Evolutionary conservation across 2,888 invertebrate genomes (phyloP).

Genomic region (Parthenolecanium corni): DNA sequence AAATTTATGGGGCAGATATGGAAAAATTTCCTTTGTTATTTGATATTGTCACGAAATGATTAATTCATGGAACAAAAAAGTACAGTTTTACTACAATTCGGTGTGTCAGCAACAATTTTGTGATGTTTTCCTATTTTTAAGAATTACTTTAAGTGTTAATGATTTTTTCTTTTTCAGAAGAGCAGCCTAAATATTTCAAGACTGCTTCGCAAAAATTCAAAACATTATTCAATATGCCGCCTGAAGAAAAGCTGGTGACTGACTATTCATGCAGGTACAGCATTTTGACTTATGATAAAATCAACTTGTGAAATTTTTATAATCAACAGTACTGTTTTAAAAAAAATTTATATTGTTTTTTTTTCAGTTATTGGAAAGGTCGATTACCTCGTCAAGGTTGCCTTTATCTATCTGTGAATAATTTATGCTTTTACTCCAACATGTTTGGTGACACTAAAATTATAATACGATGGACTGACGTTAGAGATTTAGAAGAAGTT

Average conservation of each 20-base stretch:
- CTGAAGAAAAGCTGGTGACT: conserved; percentile 90
- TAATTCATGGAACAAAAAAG: no score
- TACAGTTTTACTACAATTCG: no score
- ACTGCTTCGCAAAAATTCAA: conserved; percentile 67
- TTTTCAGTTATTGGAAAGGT: conserved; percentile 75
- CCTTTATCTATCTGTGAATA: conserved; percentile 88
- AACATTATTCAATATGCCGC: conserved; percentile 77
- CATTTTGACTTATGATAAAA: no score
- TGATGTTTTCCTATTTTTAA: no score
- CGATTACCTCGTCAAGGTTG: conserved; percentile 44
- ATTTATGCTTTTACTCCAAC: conserved; percentile 90
- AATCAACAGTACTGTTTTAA: not conserved
- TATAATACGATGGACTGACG: conserved; percentile 80
- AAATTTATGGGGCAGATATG: no score
- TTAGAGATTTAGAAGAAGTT: conserved; percentile 64
- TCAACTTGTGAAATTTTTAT: not conserved
- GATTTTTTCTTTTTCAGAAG: conserved; percentile 14
- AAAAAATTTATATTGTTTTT: conserved; percentile 23
- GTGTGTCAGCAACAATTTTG: no score
- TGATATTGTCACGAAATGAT: no score
- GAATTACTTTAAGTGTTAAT: no score
- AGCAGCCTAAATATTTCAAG: conserved; percentile 30
- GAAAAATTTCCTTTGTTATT: no score
- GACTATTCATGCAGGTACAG: conserved; percentile 82
- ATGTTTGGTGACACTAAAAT: conserved; percentile 85